Evolutionary conservation across 2,797 vertebrate genomes (phyloP).

Genomic region (Telmatherina bonti): DNA sequence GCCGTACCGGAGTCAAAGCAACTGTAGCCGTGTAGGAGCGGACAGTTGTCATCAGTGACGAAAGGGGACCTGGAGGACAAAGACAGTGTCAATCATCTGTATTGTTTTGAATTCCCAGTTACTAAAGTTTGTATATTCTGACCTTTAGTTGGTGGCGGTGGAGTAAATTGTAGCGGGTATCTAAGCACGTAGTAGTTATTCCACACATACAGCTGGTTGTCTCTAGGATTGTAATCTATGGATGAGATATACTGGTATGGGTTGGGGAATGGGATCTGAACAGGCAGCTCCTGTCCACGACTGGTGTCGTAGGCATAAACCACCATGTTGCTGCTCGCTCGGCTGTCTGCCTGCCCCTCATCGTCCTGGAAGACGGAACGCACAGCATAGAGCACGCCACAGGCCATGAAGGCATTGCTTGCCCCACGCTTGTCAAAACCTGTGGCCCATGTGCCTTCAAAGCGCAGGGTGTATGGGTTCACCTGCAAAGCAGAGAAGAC

Average conservation of each 20-base stretch:
- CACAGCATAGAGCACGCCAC: slow-evolving; percentile 92
- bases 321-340: slow-evolving; percentile 89
- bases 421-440: slow-evolving; percentile 93
- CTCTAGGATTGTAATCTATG: slow-evolving; percentile 94
- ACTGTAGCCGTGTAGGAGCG: slow-evolving; percentile 86
- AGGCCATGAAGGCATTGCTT: slow-evolving; percentile 95
- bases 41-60: slow-evolving; percentile 84
- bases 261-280: slow-evolving; percentile 91
- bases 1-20: slow-evolving; percentile 85
- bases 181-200: slow-evolving; percentile 94
- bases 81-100: neutral
- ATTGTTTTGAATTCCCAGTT: neutral
- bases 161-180: slow-evolving; percentile 91
- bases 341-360: slow-evolving; percentile 90
- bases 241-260: slow-evolving; percentile 95
- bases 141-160: slow-evolving; percentile 89
- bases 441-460: slow-evolving; percentile 94
- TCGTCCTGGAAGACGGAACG: slow-evolving; percentile 93
- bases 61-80: slow-evolving; percentile 76
- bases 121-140: neutral
- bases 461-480: slow-evolving; percentile 94
- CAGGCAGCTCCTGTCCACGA: slow-evolving; percentile 85
- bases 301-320: slow-evolving; percentile 94
- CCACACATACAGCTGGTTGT: slow-evolving; percentile 96
- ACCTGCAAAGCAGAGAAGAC: slow-evolving; percentile 72